Evolutionary conservation across 2,888 invertebrate genomes (phyloP).

Genomic region (Eilema sororculum): DNA sequence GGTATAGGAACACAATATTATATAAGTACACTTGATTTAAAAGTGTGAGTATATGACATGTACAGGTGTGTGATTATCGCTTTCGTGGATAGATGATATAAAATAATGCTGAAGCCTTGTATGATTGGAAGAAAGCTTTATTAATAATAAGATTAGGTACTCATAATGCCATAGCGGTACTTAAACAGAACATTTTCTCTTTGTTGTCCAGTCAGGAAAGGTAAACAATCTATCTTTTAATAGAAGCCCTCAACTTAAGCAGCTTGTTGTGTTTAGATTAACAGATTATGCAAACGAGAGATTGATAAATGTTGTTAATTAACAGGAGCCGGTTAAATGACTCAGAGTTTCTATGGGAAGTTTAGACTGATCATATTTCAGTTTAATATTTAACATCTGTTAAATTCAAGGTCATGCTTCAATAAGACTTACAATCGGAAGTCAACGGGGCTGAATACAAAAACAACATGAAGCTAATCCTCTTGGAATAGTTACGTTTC

Average conservation of each 20-base stretch:
- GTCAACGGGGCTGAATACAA: neutral
- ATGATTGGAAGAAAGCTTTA: neutral
- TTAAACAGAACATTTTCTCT: constrained; percentile 3
- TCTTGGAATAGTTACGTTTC: too few relatives aligned
- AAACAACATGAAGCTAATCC: neutral
- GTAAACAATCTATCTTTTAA: constrained; percentile 1
- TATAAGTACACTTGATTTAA: too few relatives aligned
- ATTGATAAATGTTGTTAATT: neutral
- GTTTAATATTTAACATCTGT: neutral
- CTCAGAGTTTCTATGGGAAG: neutral
- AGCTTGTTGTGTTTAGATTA: neutral
- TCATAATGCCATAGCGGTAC: neutral
- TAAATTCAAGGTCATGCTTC: neutral
- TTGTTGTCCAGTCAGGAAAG: neutral
- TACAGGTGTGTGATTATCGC: neutral
- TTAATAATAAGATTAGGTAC: neutral
- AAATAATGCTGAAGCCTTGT: neutral
- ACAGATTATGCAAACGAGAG: neutral
- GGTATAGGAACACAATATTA: too few relatives aligned
- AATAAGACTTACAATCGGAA: neutral
- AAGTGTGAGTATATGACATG: too few relatives aligned
- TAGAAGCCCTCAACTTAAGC: neutral
- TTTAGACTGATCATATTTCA: neutral
- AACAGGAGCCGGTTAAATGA: neutral
- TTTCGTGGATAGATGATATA: neutral